A percentile compares a stretch with the other conserved stretches of the same genome.
phyloP scores from a whole-genome alignment of 1,140 invertebrate genomes.

The Pseudomyrmex cubaensis region DNA sequence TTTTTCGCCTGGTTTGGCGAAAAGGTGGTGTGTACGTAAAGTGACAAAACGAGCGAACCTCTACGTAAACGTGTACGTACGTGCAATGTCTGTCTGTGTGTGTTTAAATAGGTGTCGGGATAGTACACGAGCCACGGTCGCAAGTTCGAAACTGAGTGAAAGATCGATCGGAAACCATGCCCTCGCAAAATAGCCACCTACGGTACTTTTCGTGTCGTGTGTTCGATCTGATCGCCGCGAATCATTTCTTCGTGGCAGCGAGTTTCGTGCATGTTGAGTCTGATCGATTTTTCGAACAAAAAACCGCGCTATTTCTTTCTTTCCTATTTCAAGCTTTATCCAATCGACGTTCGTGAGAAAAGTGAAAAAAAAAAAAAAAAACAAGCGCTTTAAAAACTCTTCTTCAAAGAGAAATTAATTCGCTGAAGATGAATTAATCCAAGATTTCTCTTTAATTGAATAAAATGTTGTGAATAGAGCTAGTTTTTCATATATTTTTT shows the following conservation, averaged over 20 bases:
- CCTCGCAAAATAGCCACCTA: slow-evolving; percentile 33
- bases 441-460: slow-evolving; percentile 32
- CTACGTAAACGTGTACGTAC: background rate
- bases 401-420: slow-evolving; percentile 31
- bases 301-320: slow-evolving; percentile 8
- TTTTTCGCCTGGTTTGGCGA: slow-evolving; percentile 44
- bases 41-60: slow-evolving; percentile 11
- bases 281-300: slow-evolving; percentile 51
- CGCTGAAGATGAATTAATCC: slow-evolving; percentile 54
- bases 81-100: background rate
- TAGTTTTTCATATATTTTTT: background rate
- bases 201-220: slow-evolving; percentile 8
- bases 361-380: slow-evolving; percentile 43
- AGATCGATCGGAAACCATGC: slow-evolving; percentile 47
- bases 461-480: background rate
- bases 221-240: slow-evolving; percentile 48
- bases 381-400: slow-evolving; percentile 28
- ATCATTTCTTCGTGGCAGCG: slow-evolving; percentile 35
- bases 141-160: slow-evolving; percentile 28
- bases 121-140: slow-evolving; percentile 22
- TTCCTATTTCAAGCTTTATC: background rate
- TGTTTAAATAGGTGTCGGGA: slow-evolving; percentile 20
- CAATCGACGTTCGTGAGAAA: slow-evolving; percentile 11
- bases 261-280: slow-evolving; percentile 23
- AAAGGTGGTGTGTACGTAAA: background rate